Base-by-base conservation (phyloP, 2,113 vertebrate genomes). In the Menidia beryllina region DNA sequence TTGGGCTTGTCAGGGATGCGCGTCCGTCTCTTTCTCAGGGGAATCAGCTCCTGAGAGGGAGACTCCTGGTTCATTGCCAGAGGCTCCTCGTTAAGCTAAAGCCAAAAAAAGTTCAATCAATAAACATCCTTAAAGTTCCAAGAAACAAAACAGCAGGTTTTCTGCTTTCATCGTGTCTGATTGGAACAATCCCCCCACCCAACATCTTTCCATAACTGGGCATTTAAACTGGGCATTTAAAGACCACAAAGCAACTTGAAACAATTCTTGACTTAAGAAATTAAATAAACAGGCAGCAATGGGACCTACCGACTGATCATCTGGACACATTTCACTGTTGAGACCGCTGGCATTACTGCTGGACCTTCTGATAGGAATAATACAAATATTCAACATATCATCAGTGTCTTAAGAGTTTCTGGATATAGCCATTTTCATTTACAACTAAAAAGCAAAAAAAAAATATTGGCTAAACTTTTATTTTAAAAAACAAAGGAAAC, bases 301-400 rank as follows among this genome's bases (percentile, higher is more conserved):
- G 34, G 20, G 8, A 88, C 93, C 52, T 78, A 98, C 97, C 93
- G 93, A 94, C 64, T 97, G 96, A 54, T 98, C 97, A 1, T 99
- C 97, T 21, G 96, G 87, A 86, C 95, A 95, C 81, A 96, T 94
- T 81, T 98, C 97, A 21, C 94, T 98, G 93, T 97, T 98, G 91
- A 97, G 95, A 3, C 96, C 96, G 0, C 97, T 99, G 88, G 96
- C 91, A 47, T 96, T 99, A 86, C 97, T 99, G 86, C 96, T 97
- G 0, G 97, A 98, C 39, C 97, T 93, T 86, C 97, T 99, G 88
- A 47, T 72, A 82, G 24, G 2, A 50, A 47, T 36, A 34, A 55
- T 34, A 2, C 6, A 3, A 17, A 30, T n/a, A 78, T 8, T 54
- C 10, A 53, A 12, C 59, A 34, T 10, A 34, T 6, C 66, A 12